A percentile compares a stretch with the other conserved stretches of the same genome.
These are phyloP conservation scores for Exephanes ischioxanthus DNA, from an alignment of 2,888 invertebrate species.

Conservation along the genomic window DNA sequence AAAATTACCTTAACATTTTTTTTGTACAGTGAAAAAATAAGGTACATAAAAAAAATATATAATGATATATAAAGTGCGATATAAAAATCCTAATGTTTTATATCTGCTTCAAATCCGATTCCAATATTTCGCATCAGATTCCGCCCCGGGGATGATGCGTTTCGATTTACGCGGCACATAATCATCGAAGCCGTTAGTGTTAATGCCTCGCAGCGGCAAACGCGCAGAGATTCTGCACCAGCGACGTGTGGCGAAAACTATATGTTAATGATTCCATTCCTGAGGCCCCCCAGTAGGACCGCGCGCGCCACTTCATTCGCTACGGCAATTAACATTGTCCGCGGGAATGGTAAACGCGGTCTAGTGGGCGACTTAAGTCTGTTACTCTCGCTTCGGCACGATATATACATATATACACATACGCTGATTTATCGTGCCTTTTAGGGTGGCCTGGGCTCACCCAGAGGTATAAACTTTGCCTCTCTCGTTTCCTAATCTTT, in stretches of 20 bases:
- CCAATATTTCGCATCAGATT: too few relatives aligned
- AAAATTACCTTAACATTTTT: too few relatives aligned
- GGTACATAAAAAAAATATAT: too few relatives aligned
- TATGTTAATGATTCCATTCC: constrained; percentile 53
- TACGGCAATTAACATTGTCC: constrained; percentile 77
- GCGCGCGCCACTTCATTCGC: constrained; percentile 28
- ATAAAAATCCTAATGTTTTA: too few relatives aligned
- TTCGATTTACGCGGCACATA: too few relatives aligned
- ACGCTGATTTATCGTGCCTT: constrained; percentile 76
- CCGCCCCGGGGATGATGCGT: too few relatives aligned
- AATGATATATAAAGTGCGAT: too few relatives aligned
- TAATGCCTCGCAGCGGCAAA: constrained; percentile 15
- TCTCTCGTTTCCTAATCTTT: constrained; percentile 60
- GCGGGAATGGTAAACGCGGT: constrained; percentile 15
- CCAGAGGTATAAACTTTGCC: constrained; percentile 24
- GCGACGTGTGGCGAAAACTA: constrained; percentile 21
- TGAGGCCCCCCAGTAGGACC: constrained; percentile 37
- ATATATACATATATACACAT: constrained; percentile 29
- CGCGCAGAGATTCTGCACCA: constrained; percentile 4
- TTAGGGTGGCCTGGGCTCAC: constrained; percentile 64
- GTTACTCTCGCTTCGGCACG: constrained; percentile 35
- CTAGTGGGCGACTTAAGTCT: constrained; percentile 34
- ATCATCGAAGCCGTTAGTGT: constrained; percentile 5
- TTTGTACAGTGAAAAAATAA: too few relatives aligned
- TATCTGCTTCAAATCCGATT: too few relatives aligned